Evolutionary conservation across 1,140 invertebrate species (phyloP), one percentile per base, ranked within the genome.

Genomic region (Dendroctonus ponderosae): DNA sequence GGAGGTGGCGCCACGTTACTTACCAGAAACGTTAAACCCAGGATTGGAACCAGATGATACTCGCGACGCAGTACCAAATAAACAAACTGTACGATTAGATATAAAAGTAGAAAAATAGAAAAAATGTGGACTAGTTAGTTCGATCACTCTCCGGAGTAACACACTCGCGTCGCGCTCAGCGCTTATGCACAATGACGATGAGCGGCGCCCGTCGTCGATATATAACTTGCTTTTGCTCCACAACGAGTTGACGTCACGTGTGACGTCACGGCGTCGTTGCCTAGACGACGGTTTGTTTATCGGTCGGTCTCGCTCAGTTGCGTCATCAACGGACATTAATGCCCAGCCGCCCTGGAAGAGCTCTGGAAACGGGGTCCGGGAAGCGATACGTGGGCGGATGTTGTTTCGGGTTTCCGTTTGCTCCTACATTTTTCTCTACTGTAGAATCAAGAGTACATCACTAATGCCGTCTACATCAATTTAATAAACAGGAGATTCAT

Each of bases 51-150:
- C 26, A 26, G 26, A 26, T 26, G 66, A 74, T 72, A 75, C 62
- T 73, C 74, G 72, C 69, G 68, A 73, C 71, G 37, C 9, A 26
- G 5, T 53, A 61, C 26, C 65, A 73, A 74, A 72, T 74, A 74
- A 75, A 74, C 70, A 75, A 75, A 75, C 72, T 75, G 73, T 75
- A 75, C 74, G 73, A 75, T 73, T 72, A 74, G 74, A 75, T 77
- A 77, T 77, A 77, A 77, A 77, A 77, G 75, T 77, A 76, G 76
- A 76, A 77, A 77, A 76, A 77, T 77, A 77, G 75, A 77, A 76
- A 77, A 76, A 73, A 74, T 75, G 74, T 76, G 76, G 75, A 77
- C 75, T 76, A 75, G 75, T 71, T 53, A 48, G 43, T 53, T 63
- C 43, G 43, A 69, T 75, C 75, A 77, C 76, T 71, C 49, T 39